Percentiles rank a stretch among this genome's conserved stretches.
Evolutionary conservation across 2,797 vertebrate species (phyloP).

Genomic region (Dryobates pubescens): DNA sequence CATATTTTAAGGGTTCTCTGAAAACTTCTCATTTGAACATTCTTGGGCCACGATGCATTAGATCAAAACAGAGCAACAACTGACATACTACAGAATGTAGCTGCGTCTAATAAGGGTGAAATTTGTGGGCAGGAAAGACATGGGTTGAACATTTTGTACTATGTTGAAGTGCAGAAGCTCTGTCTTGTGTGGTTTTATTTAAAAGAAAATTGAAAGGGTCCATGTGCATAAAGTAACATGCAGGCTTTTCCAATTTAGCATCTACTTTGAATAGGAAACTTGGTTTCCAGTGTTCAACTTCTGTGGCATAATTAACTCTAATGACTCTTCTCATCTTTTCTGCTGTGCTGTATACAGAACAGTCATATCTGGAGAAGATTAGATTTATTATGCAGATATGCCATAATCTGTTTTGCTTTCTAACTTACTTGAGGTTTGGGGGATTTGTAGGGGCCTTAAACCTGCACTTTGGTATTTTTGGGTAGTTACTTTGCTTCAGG

Average conservation of each 20-base stretch:
- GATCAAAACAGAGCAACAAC: background rate
- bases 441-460: background rate
- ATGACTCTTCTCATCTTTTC: background rate
- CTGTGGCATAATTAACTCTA: background rate
- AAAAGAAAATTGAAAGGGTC: background rate
- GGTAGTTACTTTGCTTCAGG: background rate
- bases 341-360: background rate
- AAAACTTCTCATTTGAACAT: background rate
- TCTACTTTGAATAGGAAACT: background rate
- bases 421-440: background rate
- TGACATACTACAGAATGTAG: background rate
- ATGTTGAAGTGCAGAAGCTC: background rate
- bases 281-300: background rate
- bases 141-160: background rate
- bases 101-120: background rate
- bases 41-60: background rate
- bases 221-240: background rate
- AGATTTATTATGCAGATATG: background rate
- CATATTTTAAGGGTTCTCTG: background rate
- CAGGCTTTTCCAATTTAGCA: constrained; percentile 16
- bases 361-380: background rate
- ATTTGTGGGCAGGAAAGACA: background rate
- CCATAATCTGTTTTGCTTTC: background rate
- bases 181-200: background rate
- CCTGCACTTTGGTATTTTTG: background rate